Conservation (phyloP, 2,888 invertebrate genomes). For the Calameuta pallipes region DNA sequence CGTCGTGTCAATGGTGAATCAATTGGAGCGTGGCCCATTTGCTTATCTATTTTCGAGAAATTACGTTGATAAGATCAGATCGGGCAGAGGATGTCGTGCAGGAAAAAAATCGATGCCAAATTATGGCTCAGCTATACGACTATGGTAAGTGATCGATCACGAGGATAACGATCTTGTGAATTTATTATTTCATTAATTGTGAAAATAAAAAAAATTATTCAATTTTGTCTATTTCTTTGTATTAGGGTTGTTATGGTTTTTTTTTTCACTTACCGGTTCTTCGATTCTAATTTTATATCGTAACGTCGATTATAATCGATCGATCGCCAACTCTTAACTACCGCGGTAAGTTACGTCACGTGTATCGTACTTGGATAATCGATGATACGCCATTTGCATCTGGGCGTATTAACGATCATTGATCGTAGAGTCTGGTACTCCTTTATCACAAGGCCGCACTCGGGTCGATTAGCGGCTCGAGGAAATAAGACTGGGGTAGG, state of each 20-base stretch:
- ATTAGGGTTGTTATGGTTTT: not conserved
- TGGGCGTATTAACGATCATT: not conserved
- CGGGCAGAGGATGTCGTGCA: constrained; percentile 50
- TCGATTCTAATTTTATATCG: too few relatives aligned
- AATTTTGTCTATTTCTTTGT: not conserved
- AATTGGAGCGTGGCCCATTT: not conserved
- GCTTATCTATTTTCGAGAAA: not conserved
- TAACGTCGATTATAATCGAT: not conserved
- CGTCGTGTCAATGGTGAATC: not conserved
- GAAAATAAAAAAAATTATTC: not conserved
- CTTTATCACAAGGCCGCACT: not conserved
- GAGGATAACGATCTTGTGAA: not conserved
- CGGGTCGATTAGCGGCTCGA: not conserved
- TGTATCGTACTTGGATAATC: not conserved
- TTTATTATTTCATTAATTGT: not conserved
- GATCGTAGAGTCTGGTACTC: not conserved
- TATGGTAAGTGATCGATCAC: constrained; percentile 41
- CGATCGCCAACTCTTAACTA: not conserved
- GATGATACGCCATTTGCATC: not conserved
- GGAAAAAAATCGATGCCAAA: constrained; percentile 56
- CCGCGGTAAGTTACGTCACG: not conserved
- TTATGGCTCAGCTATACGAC: constrained; percentile 51
- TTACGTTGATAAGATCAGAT: not conserved
- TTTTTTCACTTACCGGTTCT: not conserved
- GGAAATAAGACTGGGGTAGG: not conserved